A percentile compares a stretch with the other conserved stretches of the same genome.
Evolutionary conservation across 2,113 vertebrate species (phyloP).

Genomic region (Redunca redunca): DNA sequence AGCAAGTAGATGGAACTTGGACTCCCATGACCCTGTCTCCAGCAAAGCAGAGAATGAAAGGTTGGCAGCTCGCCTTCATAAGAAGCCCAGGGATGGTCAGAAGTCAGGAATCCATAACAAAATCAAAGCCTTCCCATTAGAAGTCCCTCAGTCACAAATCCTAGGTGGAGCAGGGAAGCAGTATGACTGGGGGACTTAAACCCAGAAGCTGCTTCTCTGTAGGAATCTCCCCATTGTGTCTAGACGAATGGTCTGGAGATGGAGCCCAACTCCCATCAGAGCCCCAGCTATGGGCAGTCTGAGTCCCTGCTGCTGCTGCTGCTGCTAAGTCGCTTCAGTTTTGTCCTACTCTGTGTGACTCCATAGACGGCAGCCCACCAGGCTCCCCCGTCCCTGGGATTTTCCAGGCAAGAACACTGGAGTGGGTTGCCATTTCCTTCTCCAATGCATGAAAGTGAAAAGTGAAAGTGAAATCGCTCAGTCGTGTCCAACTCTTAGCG

Average conservation of each 20-base stretch:
- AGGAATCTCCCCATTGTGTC: neutral
- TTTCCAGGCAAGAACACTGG: too few relatives aligned
- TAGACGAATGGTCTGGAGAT: neutral
- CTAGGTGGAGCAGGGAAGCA: conserved; percentile 56
- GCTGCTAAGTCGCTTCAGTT: too few relatives aligned
- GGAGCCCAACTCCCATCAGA: neutral
- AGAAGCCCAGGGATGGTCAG: conserved; percentile 64
- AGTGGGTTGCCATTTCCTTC: too few relatives aligned
- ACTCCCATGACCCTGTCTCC: conserved; percentile 62
- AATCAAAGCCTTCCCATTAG: conserved; percentile 70
- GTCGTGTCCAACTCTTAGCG: too few relatives aligned
- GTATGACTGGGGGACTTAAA: conserved; percentile 32
- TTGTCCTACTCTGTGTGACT: too few relatives aligned
- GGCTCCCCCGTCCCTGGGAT: too few relatives aligned
- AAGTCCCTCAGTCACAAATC: conserved; percentile 68
- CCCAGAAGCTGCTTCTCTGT: neutral
- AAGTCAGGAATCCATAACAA: conserved; percentile 68
- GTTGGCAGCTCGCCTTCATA: conserved; percentile 73
- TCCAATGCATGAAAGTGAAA: too few relatives aligned
- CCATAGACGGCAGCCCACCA: too few relatives aligned
- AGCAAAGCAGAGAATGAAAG: conserved; percentile 70
- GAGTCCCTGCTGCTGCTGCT: neutral
- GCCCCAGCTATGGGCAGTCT: neutral
- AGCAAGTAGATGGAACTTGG: conserved; percentile 53
- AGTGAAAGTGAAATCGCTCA: too few relatives aligned